A percentile compares a stretch with the other conserved stretches of the same genome.
These are phyloP conservation scores for Dryomyza anilis DNA, from an alignment of 2,888 invertebrate genomes.

Conservation along the genomic window DNA sequence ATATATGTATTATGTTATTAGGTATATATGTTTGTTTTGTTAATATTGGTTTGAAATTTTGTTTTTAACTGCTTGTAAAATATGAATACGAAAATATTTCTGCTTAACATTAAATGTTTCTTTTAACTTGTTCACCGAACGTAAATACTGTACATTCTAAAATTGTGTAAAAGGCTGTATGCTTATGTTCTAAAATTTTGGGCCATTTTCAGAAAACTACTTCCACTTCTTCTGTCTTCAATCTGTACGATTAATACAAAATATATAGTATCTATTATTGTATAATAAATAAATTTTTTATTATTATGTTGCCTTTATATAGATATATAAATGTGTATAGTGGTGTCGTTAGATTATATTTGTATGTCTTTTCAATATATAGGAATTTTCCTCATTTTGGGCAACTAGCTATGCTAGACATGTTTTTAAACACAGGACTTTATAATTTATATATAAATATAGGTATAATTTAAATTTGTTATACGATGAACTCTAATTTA, in stretches of 20 bases:
- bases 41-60: background rate
- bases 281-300: too few species aligned
- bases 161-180: slow-evolving; percentile 7
- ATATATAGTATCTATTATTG: slow-evolving; percentile 18
- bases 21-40: background rate
- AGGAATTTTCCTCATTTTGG: slow-evolving; percentile 1
- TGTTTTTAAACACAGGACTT: background rate
- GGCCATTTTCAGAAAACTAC: slow-evolving; percentile 6
- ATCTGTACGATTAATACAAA: too few species aligned
- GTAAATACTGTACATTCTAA: slow-evolving; percentile 35
- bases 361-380: slow-evolving; percentile 20
- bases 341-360: too few species aligned
- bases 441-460: background rate
- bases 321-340: too few species aligned
- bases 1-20: background rate
- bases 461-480: slow-evolving; percentile 12
- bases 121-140: background rate
- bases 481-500: too few species aligned
- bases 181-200: background rate
- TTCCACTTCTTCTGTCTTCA: background rate
- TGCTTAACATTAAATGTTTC: slow-evolving; percentile 16
- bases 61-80: slow-evolving; percentile 10
- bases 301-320: too few species aligned
- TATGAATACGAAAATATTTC: slow-evolving; percentile 29
- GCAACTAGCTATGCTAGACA: background rate